A percentile compares a stretch with the other conserved stretches of the same genome.
phyloP scores from a whole-genome alignment of 1,140 invertebrate genomes.

The Drosophila bocki region DNA sequence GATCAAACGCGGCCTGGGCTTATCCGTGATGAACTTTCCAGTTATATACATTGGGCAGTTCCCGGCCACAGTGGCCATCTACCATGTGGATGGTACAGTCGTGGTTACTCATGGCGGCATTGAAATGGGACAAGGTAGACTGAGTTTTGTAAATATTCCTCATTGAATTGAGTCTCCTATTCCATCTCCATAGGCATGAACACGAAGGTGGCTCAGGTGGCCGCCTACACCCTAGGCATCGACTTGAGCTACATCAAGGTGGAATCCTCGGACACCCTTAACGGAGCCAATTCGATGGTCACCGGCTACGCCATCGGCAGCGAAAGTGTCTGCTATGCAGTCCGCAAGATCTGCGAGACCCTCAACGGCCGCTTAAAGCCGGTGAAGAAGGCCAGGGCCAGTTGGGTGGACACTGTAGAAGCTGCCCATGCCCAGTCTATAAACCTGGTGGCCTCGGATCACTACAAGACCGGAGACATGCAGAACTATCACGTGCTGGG shows the following conservation, averaged over 20 bases:
- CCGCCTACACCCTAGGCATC: constrained; percentile 90
- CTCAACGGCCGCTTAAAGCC: constrained; percentile 88
- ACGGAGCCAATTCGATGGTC: constrained; percentile 88
- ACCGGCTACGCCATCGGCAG: constrained; percentile 91
- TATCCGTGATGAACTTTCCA: constrained; percentile 87
- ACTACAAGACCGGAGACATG: constrained; percentile 86
- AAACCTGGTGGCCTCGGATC: constrained; percentile 89
- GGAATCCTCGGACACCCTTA: constrained; percentile 89
- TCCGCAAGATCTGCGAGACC: constrained; percentile 89
- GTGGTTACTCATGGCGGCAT: constrained; percentile 89
- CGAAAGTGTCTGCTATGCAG: constrained; percentile 85
- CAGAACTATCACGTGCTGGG: constrained; percentile 88
- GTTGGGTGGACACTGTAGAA: constrained; percentile 88
- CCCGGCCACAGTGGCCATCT: constrained; percentile 88
- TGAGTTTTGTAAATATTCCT: neutral
- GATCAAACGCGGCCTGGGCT: constrained; percentile 88
- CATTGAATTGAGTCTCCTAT: too few species aligned
- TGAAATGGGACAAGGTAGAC: constrained; percentile 90
- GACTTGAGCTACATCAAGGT: constrained; percentile 89
- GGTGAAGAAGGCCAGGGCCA: constrained; percentile 86
- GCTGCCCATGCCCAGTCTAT: constrained; percentile 86
- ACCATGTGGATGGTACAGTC: constrained; percentile 89
- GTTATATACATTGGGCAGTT: constrained; percentile 86
- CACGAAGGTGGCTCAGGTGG: constrained; percentile 90
- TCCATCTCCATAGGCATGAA: constrained; percentile 86